Percentiles rank a stretch among this genome's conserved stretches.
phyloP scores from a whole-genome alignment of 2,888 invertebrate species.

The Anthoptus insignis region DNA sequence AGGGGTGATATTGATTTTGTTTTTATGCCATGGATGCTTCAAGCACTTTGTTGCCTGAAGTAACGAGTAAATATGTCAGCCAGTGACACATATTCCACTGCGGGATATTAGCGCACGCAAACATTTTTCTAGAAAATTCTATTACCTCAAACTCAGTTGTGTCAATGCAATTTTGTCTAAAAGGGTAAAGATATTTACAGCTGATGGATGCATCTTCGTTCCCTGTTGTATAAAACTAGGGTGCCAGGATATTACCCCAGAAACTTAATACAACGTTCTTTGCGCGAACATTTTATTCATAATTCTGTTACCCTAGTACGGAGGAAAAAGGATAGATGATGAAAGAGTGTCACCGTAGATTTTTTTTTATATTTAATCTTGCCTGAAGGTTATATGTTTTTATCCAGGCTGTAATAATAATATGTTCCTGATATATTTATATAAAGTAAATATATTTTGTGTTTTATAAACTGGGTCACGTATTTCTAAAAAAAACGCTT shows the following conservation, averaged over 20 bases:
- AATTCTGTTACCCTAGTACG: constrained; percentile 17
- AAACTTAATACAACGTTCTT: constrained; percentile 20
- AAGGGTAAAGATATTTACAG: constrained; percentile 19
- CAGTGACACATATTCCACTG: no score
- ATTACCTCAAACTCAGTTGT: background rate
- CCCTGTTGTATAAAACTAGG: background rate
- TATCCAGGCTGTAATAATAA: no score
- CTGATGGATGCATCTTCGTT: constrained; percentile 31
- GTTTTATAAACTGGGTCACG: no score
- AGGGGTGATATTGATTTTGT: no score
- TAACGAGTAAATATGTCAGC: no score
- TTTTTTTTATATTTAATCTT: background rate
- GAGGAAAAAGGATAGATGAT: constrained; percentile 5
- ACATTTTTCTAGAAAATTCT: background rate
- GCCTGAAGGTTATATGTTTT: no score
- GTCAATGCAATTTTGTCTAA: constrained; percentile 29
- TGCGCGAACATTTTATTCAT: constrained; percentile 8
- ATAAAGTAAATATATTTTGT: no score
- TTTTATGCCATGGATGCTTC: no score
- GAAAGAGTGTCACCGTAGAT: background rate
- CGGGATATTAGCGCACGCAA: no score
- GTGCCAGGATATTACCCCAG: constrained; percentile 25
- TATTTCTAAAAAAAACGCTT: no score
- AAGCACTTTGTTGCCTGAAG: no score
- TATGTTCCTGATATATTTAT: no score